These are phyloP conservation scores for Turritopsis rubra DNA, from an alignment of 30 jellyfish, hydroid and myxozoan species.

Conservation along the genomic window DNA sequence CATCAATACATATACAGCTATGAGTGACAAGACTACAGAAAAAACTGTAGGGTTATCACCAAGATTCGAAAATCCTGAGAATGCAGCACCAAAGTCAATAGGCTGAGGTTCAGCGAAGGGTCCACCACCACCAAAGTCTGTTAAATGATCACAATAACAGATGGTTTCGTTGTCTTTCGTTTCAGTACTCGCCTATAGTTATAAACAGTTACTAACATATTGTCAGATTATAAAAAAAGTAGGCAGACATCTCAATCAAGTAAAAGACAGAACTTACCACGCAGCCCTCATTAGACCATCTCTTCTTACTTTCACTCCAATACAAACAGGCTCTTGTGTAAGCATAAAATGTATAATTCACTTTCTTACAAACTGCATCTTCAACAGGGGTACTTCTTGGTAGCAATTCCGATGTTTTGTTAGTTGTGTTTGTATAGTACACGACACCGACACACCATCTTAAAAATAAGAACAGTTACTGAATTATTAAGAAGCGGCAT, in stretches of 20 bases:
- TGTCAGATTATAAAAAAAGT: no score
- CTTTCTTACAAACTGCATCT: not conserved
- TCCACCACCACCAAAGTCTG: constrained; percentile 96
- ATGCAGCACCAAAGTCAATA: constrained; percentile 74
- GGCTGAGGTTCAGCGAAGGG: constrained; percentile 85
- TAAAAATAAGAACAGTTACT: not conserved
- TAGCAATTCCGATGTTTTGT: not conserved
- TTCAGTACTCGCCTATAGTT: constrained; percentile 26
- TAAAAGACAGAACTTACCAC: constrained; percentile 10
- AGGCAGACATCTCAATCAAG: not conserved
- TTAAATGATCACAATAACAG: constrained; percentile 65
- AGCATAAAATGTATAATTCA: constrained; percentile 48
- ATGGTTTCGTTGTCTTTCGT: constrained; percentile 54
- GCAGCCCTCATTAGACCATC: constrained; percentile 43
- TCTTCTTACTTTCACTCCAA: constrained; percentile 40
- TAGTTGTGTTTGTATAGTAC: constrained; percentile 8
- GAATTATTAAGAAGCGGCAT: no score
- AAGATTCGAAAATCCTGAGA: constrained; percentile 64
- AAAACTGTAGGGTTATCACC: constrained; percentile 86
- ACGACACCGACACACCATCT: constrained; percentile 13
- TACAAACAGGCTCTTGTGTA: constrained; percentile 54
- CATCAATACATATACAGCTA: constrained; percentile 62
- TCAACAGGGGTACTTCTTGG: not conserved
- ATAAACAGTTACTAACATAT: not conserved
- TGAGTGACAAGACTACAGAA: constrained; percentile 66